Evolutionary conservation across 2,113 vertebrate genomes (phyloP).

Genomic region (Oceanites oceanicus): DNA sequence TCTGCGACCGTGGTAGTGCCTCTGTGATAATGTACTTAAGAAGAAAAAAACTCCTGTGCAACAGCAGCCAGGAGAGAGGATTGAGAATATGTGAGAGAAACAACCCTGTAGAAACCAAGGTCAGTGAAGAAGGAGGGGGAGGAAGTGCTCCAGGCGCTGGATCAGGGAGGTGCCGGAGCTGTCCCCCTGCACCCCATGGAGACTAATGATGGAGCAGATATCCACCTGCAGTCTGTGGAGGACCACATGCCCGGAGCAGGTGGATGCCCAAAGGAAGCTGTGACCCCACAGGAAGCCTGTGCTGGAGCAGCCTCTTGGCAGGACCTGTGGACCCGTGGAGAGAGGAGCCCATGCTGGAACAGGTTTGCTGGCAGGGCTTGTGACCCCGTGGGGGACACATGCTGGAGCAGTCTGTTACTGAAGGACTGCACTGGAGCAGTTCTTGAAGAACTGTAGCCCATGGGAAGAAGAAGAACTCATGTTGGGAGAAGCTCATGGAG

Average conservation of each 20-base stretch:
- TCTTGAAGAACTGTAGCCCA: too few relatives aligned
- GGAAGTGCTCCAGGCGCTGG: fast-evolving
- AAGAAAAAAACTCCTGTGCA: neutral
- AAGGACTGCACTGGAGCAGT: too few relatives aligned
- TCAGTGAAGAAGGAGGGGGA: neutral
- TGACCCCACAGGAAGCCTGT: fast-evolving
- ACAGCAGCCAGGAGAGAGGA: neutral
- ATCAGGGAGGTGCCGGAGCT: neutral
- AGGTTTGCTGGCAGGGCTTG: too few relatives aligned
- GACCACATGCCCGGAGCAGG: fast-evolving
- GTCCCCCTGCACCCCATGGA: neutral
- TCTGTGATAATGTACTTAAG: neutral
- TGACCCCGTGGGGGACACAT: too few relatives aligned
- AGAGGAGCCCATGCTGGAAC: too few relatives aligned
- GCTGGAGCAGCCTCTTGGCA: neutral
- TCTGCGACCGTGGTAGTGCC: fast-evolving
- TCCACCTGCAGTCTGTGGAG: neutral
- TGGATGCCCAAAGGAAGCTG: neutral
- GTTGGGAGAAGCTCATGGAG: too few relatives aligned
- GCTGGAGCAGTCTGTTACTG: too few relatives aligned
- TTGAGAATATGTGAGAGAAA: neutral
- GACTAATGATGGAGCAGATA: neutral
- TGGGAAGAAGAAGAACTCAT: too few relatives aligned
- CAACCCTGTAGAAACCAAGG: neutral
- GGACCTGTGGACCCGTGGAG: too few relatives aligned